Evolutionary conservation across 2,797 vertebrate genomes (phyloP), one percentile per base, ranked within the genome.

Genomic region (Phaenicophaeus curvirostris): DNA sequence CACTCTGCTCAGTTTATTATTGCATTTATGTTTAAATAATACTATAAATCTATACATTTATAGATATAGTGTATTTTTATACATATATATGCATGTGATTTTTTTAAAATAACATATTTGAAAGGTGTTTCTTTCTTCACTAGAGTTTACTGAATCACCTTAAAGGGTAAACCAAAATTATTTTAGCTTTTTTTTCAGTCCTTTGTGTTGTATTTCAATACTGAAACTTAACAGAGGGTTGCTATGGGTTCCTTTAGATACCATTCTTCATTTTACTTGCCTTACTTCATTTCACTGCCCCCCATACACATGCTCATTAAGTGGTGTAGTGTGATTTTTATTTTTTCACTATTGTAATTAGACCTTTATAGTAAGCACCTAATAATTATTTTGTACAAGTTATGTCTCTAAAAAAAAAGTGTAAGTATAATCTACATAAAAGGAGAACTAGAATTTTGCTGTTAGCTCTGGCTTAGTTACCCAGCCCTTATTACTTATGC

Each of bases 241-340:
- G 27, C 61, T 84, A 27, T 1, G 7, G 37, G 31, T 67, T 55
- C 13, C 16, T 93, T 68, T 5, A 41, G 37, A 19, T 53, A 48
- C 19, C 12, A 9, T 48, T 91, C 35, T 62, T 89, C 11, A 15
- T 89, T 86, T 89, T 48, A 16, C 8, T 74, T 68, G n/a, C 12
- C 3, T 8, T 63, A 6, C 15, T 66, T 83, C 9, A 8, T 46
- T 24, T 67, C 14, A 13, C 13, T 81, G 24, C 4, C 37, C 13
- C 0, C 5, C 37, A 3, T 53, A 35, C 21, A n/a, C 1, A 0
- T 31, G 8, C 6, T 77, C 1, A 11, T 69, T 66, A 61, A 15
- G 15, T 71, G 21, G 4, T 53, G 31, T 7, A 28, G 21, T 63
- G 20, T 53, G 15, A 20, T 79, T 5, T 13, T 42, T 69, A 28